Base-by-base conservation (phyloP, 2,888 invertebrate genomes). In the Acanthacorydalis orientalis region DNA sequence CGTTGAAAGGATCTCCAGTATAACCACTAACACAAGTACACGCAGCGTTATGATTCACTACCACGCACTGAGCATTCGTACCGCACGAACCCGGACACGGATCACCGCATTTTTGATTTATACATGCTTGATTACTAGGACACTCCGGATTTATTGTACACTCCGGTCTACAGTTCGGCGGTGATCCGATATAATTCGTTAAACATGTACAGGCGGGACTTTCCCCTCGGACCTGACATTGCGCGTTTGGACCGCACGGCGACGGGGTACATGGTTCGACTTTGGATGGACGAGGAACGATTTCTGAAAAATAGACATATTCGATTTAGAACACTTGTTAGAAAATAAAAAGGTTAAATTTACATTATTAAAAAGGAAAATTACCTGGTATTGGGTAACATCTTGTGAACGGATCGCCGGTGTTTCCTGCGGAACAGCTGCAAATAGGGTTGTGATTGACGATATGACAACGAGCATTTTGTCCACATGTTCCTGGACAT, bases 361-460 rank as follows among this genome's bases (percentile, higher is more conserved):
- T n/a, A n/a, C n/a, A 72, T 69, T 23, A 23, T 23, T 23, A 6
- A 23, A 23, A 23, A 23, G 2, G 6, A 23, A 23, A 23, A 4
- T 23, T 67, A 76, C 80, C 51, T 52, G 54, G 74, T 64, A 70
- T 73, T 44, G 68, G 68, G 49, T 70, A 68, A 57, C 86, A 86
- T 63, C 79, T 74, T 9, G 73, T 68, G 59, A 85, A 83, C 11
- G 87, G 86, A 72, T 87, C 83, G 46, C 88, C 87, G 14, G 75
- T 78, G 53, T 73, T 77, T 42, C 77, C 76, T 45, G 68, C 65
- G 4, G 77, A 72, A 59, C 88, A 88, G 47, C 77, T 78, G 60
- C 88, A 88, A 57, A 83, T 80, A 1, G 86, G 83, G 62, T 78
- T 81, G 60, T 87, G 87, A 60, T 83, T 83, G 10, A 83, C 74